A percentile compares a stretch with the other conserved stretches of the same genome.
Evolutionary conservation across 2,888 invertebrate species (phyloP).

Genomic region (Stenurella melanura): DNA sequence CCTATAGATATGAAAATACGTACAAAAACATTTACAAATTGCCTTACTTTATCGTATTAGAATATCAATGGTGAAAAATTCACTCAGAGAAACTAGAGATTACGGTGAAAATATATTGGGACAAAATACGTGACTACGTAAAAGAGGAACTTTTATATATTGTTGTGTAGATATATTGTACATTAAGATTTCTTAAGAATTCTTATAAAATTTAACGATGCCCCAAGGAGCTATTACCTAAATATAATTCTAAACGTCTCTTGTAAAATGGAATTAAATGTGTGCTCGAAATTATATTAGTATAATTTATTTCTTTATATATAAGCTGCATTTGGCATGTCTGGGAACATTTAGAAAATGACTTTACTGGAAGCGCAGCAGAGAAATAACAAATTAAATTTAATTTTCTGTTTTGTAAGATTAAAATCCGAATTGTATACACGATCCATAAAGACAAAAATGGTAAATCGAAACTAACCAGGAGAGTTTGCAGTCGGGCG

Average conservation of each 20-base stretch:
- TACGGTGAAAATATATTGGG: too few relatives aligned
- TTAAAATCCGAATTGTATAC: not conserved
- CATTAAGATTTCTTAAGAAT: not conserved
- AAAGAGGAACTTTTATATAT: too few relatives aligned
- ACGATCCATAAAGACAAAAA: not conserved
- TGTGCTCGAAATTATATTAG: slow-evolving; percentile 48
- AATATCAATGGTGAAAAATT: too few relatives aligned
- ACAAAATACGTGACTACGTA: too few relatives aligned
- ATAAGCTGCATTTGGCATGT: slow-evolving; percentile 52
- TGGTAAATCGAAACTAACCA: not conserved
- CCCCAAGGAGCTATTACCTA: slow-evolving; percentile 1
- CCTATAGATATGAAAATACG: too few relatives aligned
- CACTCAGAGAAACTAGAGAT: too few relatives aligned
- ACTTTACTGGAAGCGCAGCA: slow-evolving; percentile 47
- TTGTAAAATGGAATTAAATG: slow-evolving; percentile 30
- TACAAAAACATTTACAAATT: too few relatives aligned
- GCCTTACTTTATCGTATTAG: too few relatives aligned
- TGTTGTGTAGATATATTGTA: not conserved
- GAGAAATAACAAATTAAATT: slow-evolving; percentile 44
- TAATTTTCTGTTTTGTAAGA: slow-evolving; percentile 45
- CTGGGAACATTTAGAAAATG: slow-evolving; percentile 47
- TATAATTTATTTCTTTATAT: slow-evolving; percentile 45
- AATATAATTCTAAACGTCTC: slow-evolving; percentile 15
- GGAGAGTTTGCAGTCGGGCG: too few relatives aligned
- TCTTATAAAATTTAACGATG: slow-evolving; percentile 1